A percentile compares a stretch with the other conserved stretches of the same genome.
Conservation (phyloP, 2,113 vertebrate genomes). For the Cinclus mexicanus region DNA sequence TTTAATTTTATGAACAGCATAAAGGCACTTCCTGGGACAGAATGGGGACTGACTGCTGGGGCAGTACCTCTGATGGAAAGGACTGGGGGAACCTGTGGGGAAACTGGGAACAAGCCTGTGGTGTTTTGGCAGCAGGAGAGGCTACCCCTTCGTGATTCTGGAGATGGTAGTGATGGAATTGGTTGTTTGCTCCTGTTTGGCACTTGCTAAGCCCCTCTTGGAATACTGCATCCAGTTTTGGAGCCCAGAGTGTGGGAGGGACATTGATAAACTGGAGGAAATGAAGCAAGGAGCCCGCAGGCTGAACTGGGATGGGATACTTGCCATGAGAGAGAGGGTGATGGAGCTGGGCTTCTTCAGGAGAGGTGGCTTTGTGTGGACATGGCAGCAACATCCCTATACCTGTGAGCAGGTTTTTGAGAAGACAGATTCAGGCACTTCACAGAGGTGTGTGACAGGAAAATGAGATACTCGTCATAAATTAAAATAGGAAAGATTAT, state of each 20-base stretch:
- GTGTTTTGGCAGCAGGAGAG: background rate
- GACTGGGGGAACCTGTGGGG: background rate
- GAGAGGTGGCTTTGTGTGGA: background rate
- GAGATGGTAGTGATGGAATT: background rate
- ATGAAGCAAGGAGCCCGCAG: background rate
- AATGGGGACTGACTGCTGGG: background rate
- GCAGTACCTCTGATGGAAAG: background rate
- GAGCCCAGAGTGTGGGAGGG: background rate
- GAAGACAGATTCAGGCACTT: background rate
- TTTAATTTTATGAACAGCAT: background rate
- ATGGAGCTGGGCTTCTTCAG: background rate
- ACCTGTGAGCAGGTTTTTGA: background rate
- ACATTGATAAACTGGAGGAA: background rate
- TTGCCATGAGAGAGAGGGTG: background rate
- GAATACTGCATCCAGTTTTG: background rate
- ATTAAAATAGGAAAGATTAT: background rate
- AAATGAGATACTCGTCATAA: background rate
- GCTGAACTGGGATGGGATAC: background rate
- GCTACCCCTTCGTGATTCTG: background rate
- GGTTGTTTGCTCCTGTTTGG: background rate
- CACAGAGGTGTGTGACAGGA: background rate
- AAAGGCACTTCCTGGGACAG: background rate
- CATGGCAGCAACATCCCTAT: background rate
- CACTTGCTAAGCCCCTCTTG: background rate
- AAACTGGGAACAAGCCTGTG: rapidly evolving